phyloP scores from a whole-genome alignment of 2,888 invertebrate species.

The Agelastica alni region DNA sequence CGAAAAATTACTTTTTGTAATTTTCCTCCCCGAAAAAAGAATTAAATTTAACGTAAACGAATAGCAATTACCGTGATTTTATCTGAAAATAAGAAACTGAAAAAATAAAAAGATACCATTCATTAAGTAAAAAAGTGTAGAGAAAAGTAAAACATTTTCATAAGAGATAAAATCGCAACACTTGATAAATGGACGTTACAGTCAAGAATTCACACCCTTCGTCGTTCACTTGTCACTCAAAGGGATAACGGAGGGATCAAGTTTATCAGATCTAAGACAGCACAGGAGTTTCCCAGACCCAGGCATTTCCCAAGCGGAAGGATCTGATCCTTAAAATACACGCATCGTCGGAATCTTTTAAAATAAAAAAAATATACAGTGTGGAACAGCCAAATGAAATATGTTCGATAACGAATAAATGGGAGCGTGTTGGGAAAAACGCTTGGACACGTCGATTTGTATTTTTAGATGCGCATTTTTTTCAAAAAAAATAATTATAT shows the following conservation, averaged over 20 bases:
- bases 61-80: background rate
- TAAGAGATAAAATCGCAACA: conserved; percentile 1
- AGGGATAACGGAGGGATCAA: background rate
- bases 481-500: too few species aligned
- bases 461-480: too few species aligned
- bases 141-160: conserved; percentile 6
- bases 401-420: too few species aligned
- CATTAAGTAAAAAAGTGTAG: conserved; percentile 1
- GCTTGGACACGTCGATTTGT: too few species aligned
- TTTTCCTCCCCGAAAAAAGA: background rate
- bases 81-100: background rate
- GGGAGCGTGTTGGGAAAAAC: too few species aligned
- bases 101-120: background rate
- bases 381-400: too few species aligned
- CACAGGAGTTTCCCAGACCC: conserved; percentile 1
- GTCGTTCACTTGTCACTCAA: conserved; percentile 3
- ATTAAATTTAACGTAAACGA: background rate
- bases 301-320: too few species aligned
- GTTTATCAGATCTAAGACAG: background rate
- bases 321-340: too few species aligned
- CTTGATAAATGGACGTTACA: conserved; percentile 4
- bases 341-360: too few species aligned
- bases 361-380: too few species aligned
- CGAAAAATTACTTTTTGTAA: too few species aligned
- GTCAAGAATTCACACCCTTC: conserved; percentile 7